These are phyloP conservation scores for Microdon myrmicae DNA, from an alignment of 2,888 invertebrate species.

Conservation along the genomic window DNA sequence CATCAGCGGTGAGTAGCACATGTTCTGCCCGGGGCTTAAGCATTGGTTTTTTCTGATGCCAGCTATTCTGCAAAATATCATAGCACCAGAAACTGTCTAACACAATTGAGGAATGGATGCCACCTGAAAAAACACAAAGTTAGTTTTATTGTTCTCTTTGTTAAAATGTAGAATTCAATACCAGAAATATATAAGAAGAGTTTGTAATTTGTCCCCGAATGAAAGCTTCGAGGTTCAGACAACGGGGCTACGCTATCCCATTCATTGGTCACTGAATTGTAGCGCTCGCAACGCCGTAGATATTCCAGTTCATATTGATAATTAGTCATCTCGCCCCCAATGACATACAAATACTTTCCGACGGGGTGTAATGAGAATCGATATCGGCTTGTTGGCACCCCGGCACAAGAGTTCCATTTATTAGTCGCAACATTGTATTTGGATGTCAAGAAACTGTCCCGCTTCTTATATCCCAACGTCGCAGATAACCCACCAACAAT, in stretches of 20 bases:
- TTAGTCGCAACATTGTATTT: slow-evolving; percentile 72
- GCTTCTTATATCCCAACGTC: slow-evolving; percentile 74
- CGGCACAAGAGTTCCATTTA: slow-evolving; percentile 76
- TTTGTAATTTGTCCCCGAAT: slow-evolving; percentile 69
- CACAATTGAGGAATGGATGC: slow-evolving; percentile 65
- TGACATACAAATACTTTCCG: slow-evolving; percentile 70
- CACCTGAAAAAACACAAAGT: too few species aligned
- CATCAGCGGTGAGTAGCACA: slow-evolving; percentile 71
- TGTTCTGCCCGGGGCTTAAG: slow-evolving; percentile 74
- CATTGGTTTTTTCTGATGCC: slow-evolving; percentile 71
- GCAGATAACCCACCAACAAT: too few species aligned
- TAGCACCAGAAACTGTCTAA: slow-evolving; percentile 69
- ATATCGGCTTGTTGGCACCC: slow-evolving; percentile 74
- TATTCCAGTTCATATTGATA: too few species aligned
- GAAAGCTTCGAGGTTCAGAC: slow-evolving; percentile 71
- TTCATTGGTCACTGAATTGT: slow-evolving; percentile 70
- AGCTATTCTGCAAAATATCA: slow-evolving; percentile 68
- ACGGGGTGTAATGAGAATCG: slow-evolving; percentile 75
- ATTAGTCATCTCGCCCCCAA: too few species aligned
- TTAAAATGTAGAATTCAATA: slow-evolving; percentile 38
- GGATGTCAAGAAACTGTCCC: slow-evolving; percentile 79
- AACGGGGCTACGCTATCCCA: slow-evolving; percentile 72
- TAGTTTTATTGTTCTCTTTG: too few species aligned
- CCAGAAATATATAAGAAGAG: slow-evolving; percentile 64
- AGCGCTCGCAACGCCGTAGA: slow-evolving; percentile 70